Percentiles rank a stretch among this genome's conserved stretches.
Evolutionary conservation across 2,888 invertebrate genomes (phyloP).

Genomic region (Ethmia dodecea): DNA sequence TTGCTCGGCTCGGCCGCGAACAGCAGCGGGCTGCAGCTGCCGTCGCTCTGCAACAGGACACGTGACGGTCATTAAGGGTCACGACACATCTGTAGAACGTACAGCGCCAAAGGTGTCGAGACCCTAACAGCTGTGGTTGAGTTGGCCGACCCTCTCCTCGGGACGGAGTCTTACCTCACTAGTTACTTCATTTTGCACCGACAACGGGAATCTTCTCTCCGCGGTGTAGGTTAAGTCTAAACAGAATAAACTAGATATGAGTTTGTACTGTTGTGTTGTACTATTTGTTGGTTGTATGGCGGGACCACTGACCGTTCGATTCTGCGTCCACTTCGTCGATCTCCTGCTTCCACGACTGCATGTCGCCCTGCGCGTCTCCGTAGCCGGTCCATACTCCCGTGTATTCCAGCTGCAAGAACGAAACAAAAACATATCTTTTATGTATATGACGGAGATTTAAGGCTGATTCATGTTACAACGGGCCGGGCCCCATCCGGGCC

Average conservation of each 20-base stretch:
- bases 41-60: slow-evolving; percentile 29
- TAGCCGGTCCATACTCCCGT: slow-evolving; percentile 32
- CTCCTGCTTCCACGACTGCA: slow-evolving; percentile 33
- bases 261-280: not conserved
- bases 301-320: slow-evolving; percentile 22
- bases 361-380: slow-evolving; percentile 32
- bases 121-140: no score
- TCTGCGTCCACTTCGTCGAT: slow-evolving; percentile 38
- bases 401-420: slow-evolving; percentile 2
- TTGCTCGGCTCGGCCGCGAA: slow-evolving; percentile 53
- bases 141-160: not conserved
- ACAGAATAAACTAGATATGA: slow-evolving; percentile 6
- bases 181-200: slow-evolving; percentile 29
- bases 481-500: no score
- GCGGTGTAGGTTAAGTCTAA: slow-evolving; percentile 33
- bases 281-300: no score
- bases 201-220: slow-evolving; percentile 31
- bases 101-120: no score
- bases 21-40: slow-evolving; percentile 32
- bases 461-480: no score
- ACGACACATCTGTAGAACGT: no score
- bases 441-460: no score
- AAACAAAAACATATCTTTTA: no score
- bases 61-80: no score
- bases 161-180: slow-evolving; percentile 32